These are phyloP conservation scores for Dendrolimus punctatus DNA, from an alignment of 1,140 invertebrate genomes.

Conservation along the genomic window DNA sequence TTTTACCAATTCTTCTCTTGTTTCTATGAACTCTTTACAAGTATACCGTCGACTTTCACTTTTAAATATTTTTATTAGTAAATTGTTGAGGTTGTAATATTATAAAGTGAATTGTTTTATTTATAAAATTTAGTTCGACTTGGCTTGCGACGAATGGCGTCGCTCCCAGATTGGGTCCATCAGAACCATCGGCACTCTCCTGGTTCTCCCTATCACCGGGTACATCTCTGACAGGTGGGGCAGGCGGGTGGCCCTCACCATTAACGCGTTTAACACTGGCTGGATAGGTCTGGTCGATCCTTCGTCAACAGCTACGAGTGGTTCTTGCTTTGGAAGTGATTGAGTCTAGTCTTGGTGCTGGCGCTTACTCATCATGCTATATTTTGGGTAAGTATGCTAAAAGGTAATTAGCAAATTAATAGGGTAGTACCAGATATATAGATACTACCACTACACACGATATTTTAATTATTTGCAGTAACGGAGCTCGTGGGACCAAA, in stretches of 20 bases:
- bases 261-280: constrained; percentile 73
- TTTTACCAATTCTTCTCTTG: no score
- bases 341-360: constrained; percentile 72
- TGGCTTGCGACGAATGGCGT: constrained; percentile 76
- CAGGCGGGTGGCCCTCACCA: constrained; percentile 75
- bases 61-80: no score
- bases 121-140: constrained; percentile 37
- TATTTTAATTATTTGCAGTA: constrained; percentile 54
- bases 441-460: no score
- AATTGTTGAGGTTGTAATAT: no score
- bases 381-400: constrained; percentile 46
- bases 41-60: no score
- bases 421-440: no score
- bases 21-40: no score
- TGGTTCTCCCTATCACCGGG: constrained; percentile 79
- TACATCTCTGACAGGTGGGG: constrained; percentile 79
- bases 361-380: constrained; percentile 61
- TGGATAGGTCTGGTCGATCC: constrained; percentile 75
- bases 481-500: constrained; percentile 84
- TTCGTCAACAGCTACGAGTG: constrained; percentile 78
- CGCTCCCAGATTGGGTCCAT: constrained; percentile 80
- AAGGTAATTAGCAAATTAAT: no score
- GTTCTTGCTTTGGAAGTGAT: constrained; percentile 79
- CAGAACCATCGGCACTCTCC: constrained; percentile 79
- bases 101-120: no score